Evolutionary conservation across 1,140 invertebrate genomes (phyloP).

Genomic region (Procambarus virginalis): DNA sequence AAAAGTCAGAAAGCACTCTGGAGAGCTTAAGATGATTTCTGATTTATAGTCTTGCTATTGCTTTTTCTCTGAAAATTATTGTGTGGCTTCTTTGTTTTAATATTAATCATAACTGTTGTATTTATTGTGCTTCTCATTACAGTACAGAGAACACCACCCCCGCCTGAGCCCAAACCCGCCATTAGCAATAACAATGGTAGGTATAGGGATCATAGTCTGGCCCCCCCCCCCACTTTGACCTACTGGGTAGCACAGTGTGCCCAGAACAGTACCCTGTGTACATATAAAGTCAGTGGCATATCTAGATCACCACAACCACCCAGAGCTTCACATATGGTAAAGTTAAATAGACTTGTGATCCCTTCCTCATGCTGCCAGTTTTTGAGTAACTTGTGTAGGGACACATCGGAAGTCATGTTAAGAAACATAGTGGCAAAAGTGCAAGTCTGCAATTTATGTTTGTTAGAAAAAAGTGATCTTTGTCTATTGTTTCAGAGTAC

Average conservation of each 20-base stretch:
- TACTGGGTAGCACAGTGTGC: background rate
- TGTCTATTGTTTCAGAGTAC: too few relatives aligned
- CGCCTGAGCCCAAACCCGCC: slow-evolving; percentile 49
- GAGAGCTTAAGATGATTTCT: slow-evolving; percentile 15
- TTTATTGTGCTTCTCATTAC: slow-evolving; percentile 61
- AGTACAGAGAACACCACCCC: slow-evolving; percentile 70
- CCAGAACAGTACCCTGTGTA: background rate
- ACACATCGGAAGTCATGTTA: too few relatives aligned
- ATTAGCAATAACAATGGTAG: slow-evolving; percentile 68
- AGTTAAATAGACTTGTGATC: background rate
- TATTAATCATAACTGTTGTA: slow-evolving; percentile 43
- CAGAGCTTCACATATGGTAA: background rate
- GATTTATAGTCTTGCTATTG: background rate
- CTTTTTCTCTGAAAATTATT: slow-evolving; percentile 5
- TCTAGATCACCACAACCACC: background rate
- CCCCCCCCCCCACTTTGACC: background rate
- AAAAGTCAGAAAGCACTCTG: background rate
- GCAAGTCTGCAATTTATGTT: too few relatives aligned
- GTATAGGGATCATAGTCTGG: slow-evolving; percentile 14
- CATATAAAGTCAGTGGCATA: background rate
- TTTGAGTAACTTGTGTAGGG: too few relatives aligned
- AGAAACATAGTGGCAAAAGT: too few relatives aligned
- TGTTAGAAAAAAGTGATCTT: too few relatives aligned
- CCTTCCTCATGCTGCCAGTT: too few relatives aligned
- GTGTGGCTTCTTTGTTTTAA: slow-evolving; percentile 14